Percentiles rank a stretch among this genome's conserved stretches.
These are phyloP conservation scores for Drosophila bifasciata DNA, from an alignment of 1,140 invertebrate genomes.

Conservation along the genomic window DNA sequence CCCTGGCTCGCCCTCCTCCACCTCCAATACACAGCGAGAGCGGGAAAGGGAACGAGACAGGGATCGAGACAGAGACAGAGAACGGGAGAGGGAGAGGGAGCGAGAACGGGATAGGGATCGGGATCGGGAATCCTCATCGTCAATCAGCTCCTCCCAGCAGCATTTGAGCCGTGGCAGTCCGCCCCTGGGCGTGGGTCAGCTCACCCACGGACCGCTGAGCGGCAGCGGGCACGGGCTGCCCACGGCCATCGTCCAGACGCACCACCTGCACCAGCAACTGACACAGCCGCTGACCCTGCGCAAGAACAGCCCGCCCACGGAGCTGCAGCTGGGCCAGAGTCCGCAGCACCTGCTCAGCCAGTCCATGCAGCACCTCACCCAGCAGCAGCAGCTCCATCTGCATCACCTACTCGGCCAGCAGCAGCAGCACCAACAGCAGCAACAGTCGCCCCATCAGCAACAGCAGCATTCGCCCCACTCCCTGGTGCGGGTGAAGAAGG, in stretches of 20 bases:
- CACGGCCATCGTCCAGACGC: constrained; percentile 72
- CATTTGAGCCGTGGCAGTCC: constrained; percentile 65
- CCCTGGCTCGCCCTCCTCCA: constrained; percentile 78
- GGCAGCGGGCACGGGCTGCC: constrained; percentile 54
- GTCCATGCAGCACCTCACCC: constrained; percentile 81
- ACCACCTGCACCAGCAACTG: constrained; percentile 80
- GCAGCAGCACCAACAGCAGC: constrained; percentile 83
- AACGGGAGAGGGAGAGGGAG: constrained; percentile 20
- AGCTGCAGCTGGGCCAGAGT: constrained; percentile 66
- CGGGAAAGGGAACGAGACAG: constrained; percentile 35
- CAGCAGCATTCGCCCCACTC: constrained; percentile 84
- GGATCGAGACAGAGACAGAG: constrained; percentile 31
- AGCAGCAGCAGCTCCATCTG: constrained; percentile 74
- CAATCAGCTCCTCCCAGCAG: constrained; percentile 67
- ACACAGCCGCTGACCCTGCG: constrained; percentile 77
- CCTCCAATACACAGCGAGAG: constrained; percentile 52
- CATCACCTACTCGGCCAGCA: constrained; percentile 82
- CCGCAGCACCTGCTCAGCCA: constrained; percentile 77
- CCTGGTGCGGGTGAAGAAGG: constrained; percentile 84
- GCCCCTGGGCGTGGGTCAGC: constrained; percentile 25
- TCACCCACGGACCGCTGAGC: constrained; percentile 19
- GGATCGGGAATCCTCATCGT: constrained; percentile 63
- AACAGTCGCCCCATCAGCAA: constrained; percentile 79
- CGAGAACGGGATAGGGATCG: constrained; percentile 34
- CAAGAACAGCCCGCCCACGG: constrained; percentile 77